Percentiles rank a stretch among this genome's conserved stretches.
These are phyloP conservation scores for Podiceps cristatus DNA, from an alignment of 2,113 vertebrate genomes.

Conservation along the genomic window DNA sequence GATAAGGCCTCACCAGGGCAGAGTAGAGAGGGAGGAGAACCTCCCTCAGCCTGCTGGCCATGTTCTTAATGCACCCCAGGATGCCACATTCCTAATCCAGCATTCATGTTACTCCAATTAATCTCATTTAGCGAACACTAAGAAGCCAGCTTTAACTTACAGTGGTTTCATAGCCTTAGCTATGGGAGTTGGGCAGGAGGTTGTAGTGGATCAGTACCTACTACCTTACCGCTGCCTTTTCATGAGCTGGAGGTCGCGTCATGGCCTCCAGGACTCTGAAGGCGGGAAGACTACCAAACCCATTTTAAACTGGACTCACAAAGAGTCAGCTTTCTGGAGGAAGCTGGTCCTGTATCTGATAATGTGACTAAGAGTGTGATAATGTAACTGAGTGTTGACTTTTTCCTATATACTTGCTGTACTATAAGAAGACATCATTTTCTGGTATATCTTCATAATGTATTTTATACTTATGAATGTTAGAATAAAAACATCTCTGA, in stretches of 20 bases:
- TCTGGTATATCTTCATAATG: background rate
- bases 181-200: background rate
- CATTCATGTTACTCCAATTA: background rate
- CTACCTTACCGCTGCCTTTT: background rate
- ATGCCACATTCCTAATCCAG: background rate
- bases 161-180: background rate
- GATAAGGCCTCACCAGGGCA: too few species aligned
- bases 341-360: background rate
- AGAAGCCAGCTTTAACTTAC: background rate
- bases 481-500: background rate
- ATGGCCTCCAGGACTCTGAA: background rate
- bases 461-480: background rate
- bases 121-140: background rate
- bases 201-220: background rate
- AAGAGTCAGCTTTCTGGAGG: background rate
- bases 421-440: background rate
- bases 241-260: background rate
- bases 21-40: too few species aligned
- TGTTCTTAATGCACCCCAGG: too few species aligned
- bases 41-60: too few species aligned
- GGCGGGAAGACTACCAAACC: background rate
- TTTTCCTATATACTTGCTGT: background rate
- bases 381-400: background rate
- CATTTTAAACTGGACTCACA: background rate
- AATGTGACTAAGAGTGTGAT: background rate